Evolutionary conservation across 2,797 vertebrate genomes (phyloP), one percentile per base, ranked within the genome.

Genomic region (Sebastes iracundus): DNA sequence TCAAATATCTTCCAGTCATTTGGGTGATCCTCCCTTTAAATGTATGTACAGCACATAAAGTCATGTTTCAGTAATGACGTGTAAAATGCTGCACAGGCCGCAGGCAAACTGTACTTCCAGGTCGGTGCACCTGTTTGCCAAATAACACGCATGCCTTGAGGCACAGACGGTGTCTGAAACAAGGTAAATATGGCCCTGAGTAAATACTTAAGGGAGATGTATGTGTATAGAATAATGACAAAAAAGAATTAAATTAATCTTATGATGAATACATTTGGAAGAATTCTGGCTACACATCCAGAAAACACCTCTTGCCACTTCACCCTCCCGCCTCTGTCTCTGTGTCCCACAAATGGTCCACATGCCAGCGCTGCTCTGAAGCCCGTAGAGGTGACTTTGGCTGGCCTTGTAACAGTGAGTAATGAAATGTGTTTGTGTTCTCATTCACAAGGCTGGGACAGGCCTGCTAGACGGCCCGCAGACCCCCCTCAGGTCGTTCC

Each of bases 301-400:
- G 49, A 56, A 58, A 79, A 79, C 33, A 2, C 38, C 52, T n/a
- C 42, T 11, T 23, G 9, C 27, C 25, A 46, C 65, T n/a, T 72
- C 59, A 53, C 10, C 14, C 69, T 59, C 60, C 69, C 38, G 33
- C 65, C 63, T 60, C 58, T 2, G 55, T 38, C 60, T 72, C 28
- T 13, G 33, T 62, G 59, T 78, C 77, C 62, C 70, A 81, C 70
- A 84, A 80, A 76, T 4, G 27, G 35, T 64, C 46, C 33, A 55
- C 61, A 52, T 30, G 59, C 11, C 70, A 61, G 68, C 56, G 72
- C 62, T 53, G 82, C 52, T 66, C 61, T 63, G 18, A 68, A 64
- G 66, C 59, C 68, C 1, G 32, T 38, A 77, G 82, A 87, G 87
- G 90, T 91, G 90, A 91, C 90, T 88, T 90, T 91, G 87, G 60